Evolutionary conservation across 2,113 vertebrate species (phyloP), one percentile per base, ranked within the genome.

Genomic region (Sciurus niger): DNA sequence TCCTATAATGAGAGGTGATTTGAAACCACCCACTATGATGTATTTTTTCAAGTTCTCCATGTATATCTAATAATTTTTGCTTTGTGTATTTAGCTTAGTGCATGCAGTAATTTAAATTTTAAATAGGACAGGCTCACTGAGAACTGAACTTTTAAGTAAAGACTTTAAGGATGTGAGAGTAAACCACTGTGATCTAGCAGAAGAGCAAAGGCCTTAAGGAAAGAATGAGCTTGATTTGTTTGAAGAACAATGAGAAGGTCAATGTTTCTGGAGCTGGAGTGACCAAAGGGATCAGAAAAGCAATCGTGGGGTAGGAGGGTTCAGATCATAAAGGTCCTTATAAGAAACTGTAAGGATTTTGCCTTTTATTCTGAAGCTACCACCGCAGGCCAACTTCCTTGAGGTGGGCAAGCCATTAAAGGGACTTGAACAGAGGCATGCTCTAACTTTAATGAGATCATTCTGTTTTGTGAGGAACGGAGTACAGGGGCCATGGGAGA

Each of bases 81-180:
- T 90, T 80, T 68, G 73, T 48, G 30, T 90, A 58, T 68, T 94
- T 83, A 96, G 28, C 43, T 96, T 82, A 55, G 6, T 86, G 25
- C 32, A 77, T 58, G 32, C 43, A 80, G 10, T 63, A 73, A 68
- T 67, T 93, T 90, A 78, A 58, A 53, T 79, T 90, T 89, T 73
- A 67, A 43, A 93, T 48, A 46, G 48, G 46, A 87, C 74, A 88
- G 32, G 32, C 76, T 95, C 55, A 68, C n/a, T 10, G 37, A 78
- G 60, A 51, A 67, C n/a, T n/a, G 8, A 20, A 53, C 24, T 87
- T 97, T 73, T 90, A 84, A 83, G n/a, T 89, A 89, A 94, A 89
- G 40, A 30, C n/a, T 74, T 53, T 18, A 93, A 74, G 32, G 48
- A 58, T 82, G 2, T 91, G 32, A 72, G 51, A 65, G n/a, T 78